Conservation (phyloP, 2,113 vertebrate genomes). For the cattle (Bos taurus) region DNA sequence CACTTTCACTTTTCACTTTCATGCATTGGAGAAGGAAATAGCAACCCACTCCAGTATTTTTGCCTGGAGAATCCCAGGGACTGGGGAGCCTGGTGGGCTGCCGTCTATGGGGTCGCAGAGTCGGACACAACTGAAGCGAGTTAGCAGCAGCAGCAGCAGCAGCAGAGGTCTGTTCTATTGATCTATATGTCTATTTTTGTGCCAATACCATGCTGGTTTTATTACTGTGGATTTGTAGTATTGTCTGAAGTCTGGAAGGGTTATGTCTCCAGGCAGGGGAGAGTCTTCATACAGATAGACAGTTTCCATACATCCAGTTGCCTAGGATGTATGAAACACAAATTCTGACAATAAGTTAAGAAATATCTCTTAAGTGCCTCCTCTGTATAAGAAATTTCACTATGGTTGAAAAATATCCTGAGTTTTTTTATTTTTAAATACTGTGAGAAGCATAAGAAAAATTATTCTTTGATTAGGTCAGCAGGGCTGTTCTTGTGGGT, state of each 20-base stretch:
- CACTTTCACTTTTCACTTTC: too few relatives aligned
- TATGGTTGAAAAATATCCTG: background rate
- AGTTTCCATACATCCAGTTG: background rate
- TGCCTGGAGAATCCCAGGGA: too few relatives aligned
- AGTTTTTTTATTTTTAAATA: background rate
- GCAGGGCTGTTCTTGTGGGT: background rate
- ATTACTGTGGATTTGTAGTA: background rate
- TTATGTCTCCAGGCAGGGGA: background rate
- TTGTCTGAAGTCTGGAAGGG: background rate
- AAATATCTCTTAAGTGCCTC: background rate
- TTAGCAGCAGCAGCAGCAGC: too few relatives aligned
- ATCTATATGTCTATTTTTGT: background rate
- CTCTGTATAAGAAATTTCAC: background rate
- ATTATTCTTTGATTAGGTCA: background rate
- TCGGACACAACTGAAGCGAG: fast-evolving
- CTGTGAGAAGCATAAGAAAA: background rate
- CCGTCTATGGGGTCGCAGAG: too few relatives aligned
- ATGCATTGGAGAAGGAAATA: too few relatives aligned
- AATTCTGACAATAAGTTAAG: background rate
- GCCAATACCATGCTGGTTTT: background rate
- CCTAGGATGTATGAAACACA: fast-evolving
- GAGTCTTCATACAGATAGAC: background rate
- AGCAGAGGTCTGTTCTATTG: background rate
- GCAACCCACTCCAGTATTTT: too few relatives aligned
- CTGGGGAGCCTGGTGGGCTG: too few relatives aligned